These are phyloP conservation scores for Horisme vitalbata DNA, from an alignment of 2,888 invertebrate species.

Conservation along the genomic window DNA sequence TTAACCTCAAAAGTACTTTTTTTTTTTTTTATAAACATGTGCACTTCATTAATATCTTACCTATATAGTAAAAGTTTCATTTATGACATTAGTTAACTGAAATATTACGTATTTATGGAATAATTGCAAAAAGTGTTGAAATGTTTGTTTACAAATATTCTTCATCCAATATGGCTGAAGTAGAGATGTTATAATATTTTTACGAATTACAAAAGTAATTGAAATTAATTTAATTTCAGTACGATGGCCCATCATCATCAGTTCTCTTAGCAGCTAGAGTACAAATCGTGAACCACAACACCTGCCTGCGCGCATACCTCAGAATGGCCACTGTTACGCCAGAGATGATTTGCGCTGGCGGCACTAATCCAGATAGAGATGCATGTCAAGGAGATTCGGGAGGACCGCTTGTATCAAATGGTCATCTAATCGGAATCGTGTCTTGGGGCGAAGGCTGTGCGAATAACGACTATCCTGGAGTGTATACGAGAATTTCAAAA, in stretches of 20 bases:
- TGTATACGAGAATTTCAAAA: constrained; percentile 77
- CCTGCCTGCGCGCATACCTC: constrained; percentile 64
- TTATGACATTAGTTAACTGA: no score
- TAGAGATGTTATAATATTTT: no score
- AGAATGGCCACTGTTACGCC: constrained; percentile 53
- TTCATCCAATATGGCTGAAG: no score
- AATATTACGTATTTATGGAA: no score
- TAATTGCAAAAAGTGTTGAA: no score
- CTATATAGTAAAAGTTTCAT: no score
- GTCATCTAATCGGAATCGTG: constrained; percentile 76
- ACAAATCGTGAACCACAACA: constrained; percentile 58
- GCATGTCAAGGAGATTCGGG: constrained; percentile 84
- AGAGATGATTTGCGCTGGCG: constrained; percentile 73
- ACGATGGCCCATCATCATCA: constrained; percentile 55
- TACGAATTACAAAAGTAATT: no score
- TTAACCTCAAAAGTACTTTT: no score
- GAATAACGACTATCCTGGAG: constrained; percentile 75
- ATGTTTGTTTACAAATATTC: no score
- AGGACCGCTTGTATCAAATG: constrained; percentile 78
- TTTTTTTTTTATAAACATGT: no score
- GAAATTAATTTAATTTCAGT: constrained; percentile 60
- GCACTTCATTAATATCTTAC: no score
- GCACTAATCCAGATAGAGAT: constrained; percentile 57
- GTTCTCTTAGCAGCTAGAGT: constrained; percentile 62
- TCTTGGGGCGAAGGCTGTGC: constrained; percentile 84